Conservation (phyloP, 2,113 vertebrate genomes). For the Mustela lutreola region DNA sequence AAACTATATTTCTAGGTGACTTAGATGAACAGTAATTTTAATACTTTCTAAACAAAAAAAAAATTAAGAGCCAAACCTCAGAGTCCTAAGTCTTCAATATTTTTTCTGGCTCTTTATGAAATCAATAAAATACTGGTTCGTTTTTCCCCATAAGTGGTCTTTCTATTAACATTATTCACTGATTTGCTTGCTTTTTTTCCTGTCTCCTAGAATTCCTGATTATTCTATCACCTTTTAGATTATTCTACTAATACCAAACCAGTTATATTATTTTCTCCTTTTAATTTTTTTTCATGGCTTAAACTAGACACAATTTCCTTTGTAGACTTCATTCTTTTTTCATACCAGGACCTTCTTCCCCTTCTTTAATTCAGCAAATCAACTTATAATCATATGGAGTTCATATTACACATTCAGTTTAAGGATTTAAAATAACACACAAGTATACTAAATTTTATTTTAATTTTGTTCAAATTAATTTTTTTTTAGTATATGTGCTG, state of each 20-base stretch:
- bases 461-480: background rate
- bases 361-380: background rate
- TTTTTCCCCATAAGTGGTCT: background rate
- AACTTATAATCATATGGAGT: background rate
- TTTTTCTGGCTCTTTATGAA: background rate
- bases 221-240: background rate
- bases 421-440: background rate
- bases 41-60: background rate
- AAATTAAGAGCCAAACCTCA: background rate
- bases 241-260: background rate
- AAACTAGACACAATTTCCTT: background rate
- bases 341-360: background rate
- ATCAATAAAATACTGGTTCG: background rate
- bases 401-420: slow-evolving; percentile 3
- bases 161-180: background rate
- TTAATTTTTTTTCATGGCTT: background rate
- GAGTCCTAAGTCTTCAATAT: background rate
- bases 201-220: background rate
- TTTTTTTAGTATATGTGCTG: background rate
- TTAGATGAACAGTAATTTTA: background rate
- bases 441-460: background rate
- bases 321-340: background rate
- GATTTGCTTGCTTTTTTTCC: background rate
- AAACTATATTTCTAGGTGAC: background rate
- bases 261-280: background rate